Base-by-base conservation (phyloP, 2,797 vertebrate species). In the Babyrousa celebensis region DNA sequence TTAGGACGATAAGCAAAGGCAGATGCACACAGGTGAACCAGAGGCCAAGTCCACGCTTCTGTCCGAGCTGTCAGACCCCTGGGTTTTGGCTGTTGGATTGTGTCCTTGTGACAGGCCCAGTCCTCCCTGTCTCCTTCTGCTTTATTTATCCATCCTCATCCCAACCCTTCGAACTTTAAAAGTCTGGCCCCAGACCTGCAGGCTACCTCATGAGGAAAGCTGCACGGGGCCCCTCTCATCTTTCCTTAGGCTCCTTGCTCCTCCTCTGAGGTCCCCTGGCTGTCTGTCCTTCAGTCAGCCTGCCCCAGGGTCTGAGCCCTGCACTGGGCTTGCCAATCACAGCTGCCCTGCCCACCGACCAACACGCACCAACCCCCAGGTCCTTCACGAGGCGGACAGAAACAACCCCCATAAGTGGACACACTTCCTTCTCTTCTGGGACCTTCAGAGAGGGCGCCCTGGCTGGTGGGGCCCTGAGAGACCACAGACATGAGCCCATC, bases 311-410 rank as follows among this genome's bases (percentile, higher is more conserved):
- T 68, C 48, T 78, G n/a, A 79, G 32, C 15, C 72, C 36, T 52
- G 3, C 6, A 25, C 8, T 63, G 84, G n/a, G 15, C 36, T 89
- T 89, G 36, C 25, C 27, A 48, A 23, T 25, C 27, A 21, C 32
- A 12, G 5, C 75, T 88, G 21, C 43, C 77, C 89, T 74, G 40
- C 29, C 60, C 71, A 78, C 48, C 56, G 21, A 27, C 36, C 23
- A 85, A 20, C 40, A 80, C 84, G 93, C 78, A 88, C 40, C 93
- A 95, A 25, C 48, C 15, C 29, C 62, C 14, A 88, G 29, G 14
- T 7, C 62, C n/a, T 43, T 25, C n/a, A 20, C 23, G 43, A 43
- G 27, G 32, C 85, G 79, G 6, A 43, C 23, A 65, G 91, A 88
- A 86, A 58, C 12, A 0, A 18, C 27, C 54, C 75, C 48, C 7